phyloP scores from a whole-genome alignment of 2,888 invertebrate species.

The Lochmaea capreae region DNA sequence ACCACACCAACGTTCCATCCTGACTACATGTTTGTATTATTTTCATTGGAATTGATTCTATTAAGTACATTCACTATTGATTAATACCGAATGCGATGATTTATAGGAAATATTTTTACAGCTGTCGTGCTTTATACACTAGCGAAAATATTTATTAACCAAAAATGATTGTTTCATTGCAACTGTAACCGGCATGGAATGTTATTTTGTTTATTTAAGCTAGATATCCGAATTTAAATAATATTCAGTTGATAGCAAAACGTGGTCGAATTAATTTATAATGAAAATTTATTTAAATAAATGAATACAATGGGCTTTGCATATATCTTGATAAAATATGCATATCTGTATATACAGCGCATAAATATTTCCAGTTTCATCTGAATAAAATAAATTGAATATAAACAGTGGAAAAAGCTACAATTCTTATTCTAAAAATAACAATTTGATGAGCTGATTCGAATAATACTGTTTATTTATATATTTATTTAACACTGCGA shows the following conservation, averaged over 20 bases:
- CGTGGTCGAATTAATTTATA: slow-evolving; percentile 22
- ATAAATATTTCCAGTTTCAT: background rate
- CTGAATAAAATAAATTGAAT: background rate
- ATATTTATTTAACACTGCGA: background rate
- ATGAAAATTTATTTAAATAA: slow-evolving; percentile 23
- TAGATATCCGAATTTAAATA: slow-evolving; percentile 10
- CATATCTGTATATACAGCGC: slow-evolving; percentile 2
- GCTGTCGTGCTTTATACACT: slow-evolving; percentile 7
- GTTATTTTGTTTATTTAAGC: slow-evolving; percentile 13
- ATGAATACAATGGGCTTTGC: slow-evolving; percentile 22
- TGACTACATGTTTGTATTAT: background rate
- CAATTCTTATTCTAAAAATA: background rate
- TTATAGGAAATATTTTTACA: slow-evolving; percentile 8
- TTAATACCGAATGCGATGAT: background rate
- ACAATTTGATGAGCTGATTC: background rate
- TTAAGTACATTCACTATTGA: slow-evolving; percentile 6
- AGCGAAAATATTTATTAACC: slow-evolving; percentile 16
- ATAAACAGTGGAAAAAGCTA: background rate
- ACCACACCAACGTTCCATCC: too few relatives aligned
- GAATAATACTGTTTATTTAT: background rate
- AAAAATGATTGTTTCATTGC: slow-evolving; percentile 12
- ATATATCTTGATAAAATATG: slow-evolving; percentile 14
- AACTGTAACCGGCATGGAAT: slow-evolving; percentile 1
- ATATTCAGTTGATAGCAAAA: slow-evolving; percentile 9
- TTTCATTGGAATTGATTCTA: background rate